Conservation (phyloP, 2,113 vertebrate species). For the Ahaetulla prasina region DNA sequence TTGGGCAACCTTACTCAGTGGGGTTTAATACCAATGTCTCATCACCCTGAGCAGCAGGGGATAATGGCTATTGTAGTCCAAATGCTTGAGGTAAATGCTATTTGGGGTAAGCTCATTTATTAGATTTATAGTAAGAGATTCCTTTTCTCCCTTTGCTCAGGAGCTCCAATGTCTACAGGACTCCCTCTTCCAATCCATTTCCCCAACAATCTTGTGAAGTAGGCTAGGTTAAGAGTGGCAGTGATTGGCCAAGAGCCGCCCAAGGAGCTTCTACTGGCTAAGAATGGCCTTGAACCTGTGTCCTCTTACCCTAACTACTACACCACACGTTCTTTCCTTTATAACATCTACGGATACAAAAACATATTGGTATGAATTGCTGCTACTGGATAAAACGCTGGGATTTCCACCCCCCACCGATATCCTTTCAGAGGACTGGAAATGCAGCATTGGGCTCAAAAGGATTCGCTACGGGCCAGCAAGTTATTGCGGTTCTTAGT, state of each 20-base stretch:
- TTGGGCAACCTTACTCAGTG: neutral
- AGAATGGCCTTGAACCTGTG: neutral
- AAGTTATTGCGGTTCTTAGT: neutral
- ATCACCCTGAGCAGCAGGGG: neutral
- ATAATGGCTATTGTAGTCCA: neutral
- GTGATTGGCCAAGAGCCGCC: neutral
- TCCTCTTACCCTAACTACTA: neutral
- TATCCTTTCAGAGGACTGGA: neutral
- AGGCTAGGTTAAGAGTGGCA: neutral
- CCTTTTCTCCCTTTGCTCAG: neutral
- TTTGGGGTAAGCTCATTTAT: neutral
- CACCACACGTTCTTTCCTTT: neutral
- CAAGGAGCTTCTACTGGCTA: neutral
- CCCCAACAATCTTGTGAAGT: neutral
- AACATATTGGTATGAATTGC: neutral
- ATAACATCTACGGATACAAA: neutral
- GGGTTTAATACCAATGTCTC: neutral
- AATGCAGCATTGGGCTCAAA: neutral
- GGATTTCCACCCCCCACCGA: neutral
- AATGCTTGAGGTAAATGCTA: neutral
- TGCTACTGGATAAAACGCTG: neutral
- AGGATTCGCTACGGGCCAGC: neutral
- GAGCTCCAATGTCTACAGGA: neutral
- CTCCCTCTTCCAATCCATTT: neutral
- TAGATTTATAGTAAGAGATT: neutral